phyloP scores from a whole-genome alignment of 2,888 invertebrate genomes.

The Pelosia muscerda region DNA sequence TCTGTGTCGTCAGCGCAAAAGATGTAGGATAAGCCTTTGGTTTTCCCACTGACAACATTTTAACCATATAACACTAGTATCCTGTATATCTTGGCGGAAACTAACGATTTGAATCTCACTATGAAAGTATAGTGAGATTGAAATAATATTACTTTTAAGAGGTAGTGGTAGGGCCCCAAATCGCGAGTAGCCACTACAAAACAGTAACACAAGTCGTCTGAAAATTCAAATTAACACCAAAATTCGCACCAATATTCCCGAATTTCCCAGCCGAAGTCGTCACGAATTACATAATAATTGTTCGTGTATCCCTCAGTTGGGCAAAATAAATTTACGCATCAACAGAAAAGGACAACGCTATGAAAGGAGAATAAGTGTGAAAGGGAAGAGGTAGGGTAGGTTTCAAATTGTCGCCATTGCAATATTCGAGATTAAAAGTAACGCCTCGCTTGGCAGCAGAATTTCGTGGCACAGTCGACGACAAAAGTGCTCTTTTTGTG shows the following conservation, averaged over 20 bases:
- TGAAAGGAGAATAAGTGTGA: slow-evolving; percentile 34
- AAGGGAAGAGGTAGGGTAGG: slow-evolving; percentile 55
- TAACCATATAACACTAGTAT: no score
- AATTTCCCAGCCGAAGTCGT: slow-evolving; percentile 37
- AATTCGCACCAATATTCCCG: slow-evolving; percentile 31
- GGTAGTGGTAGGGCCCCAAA: no score
- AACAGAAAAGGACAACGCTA: slow-evolving; percentile 40
- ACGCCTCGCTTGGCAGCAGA: slow-evolving; percentile 79
- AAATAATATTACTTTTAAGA: no score
- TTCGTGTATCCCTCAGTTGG: slow-evolving; percentile 46
- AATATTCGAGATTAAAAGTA: slow-evolving; percentile 85
- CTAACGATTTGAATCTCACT: no score
- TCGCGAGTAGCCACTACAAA: slow-evolving; percentile 34
- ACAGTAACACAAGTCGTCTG: slow-evolving; percentile 25
- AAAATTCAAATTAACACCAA: slow-evolving; percentile 32
- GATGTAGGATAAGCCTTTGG: no score
- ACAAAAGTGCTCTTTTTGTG: slow-evolving; percentile 54
- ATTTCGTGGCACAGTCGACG: slow-evolving; percentile 63
- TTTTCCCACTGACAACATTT: no score
- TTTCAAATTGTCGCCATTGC: slow-evolving; percentile 80
- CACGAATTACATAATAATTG: slow-evolving; percentile 53
- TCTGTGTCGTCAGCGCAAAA: no score
- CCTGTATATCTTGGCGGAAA: no score
- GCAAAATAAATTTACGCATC: slow-evolving; percentile 54
- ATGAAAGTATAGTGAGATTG: no score